Evolutionary conservation across 1,140 invertebrate species (phyloP).

Genomic region (Cotesia chilonis): DNA sequence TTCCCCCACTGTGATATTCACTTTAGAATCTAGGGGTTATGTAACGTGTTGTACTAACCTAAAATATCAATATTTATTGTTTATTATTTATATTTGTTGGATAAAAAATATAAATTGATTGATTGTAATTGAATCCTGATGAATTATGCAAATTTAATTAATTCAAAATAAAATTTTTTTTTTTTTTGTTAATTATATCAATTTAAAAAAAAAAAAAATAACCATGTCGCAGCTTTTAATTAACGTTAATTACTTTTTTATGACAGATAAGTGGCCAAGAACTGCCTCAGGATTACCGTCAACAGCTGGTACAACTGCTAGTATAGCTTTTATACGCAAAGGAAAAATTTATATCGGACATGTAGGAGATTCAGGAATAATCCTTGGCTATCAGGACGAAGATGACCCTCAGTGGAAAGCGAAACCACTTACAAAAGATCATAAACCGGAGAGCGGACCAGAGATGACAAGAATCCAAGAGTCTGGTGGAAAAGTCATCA

Average conservation of each 20-base stretch:
- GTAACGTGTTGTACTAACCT: conserved; percentile 48
- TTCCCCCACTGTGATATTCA: conserved; percentile 48
- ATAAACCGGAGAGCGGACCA: conserved; percentile 91
- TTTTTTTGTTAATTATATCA: neutral
- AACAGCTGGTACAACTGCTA: conserved; percentile 96
- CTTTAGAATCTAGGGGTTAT: conserved; percentile 62
- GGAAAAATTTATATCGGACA: conserved; percentile 97
- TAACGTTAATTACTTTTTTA: neutral
- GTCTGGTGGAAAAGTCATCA: conserved; percentile 87
- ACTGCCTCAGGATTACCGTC: conserved; percentile 92
- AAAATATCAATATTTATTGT: conserved; percentile 17
- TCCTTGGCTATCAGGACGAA: conserved; percentile 83
- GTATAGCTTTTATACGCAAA: conserved; percentile 91
- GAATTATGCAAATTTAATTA: neutral
- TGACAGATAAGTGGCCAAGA: conserved; percentile 90
- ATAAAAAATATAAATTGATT: conserved; percentile 3
- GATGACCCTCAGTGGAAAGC: conserved; percentile 78
- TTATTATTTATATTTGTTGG: conserved; percentile 15
- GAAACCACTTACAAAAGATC: conserved; percentile 85
- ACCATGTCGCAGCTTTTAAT: no score
- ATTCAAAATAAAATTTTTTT: neutral
- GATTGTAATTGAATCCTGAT: neutral
- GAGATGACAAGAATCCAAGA: conserved; percentile 88
- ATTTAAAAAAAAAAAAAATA: neutral
- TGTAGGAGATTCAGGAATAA: conserved; percentile 95